phyloP scores from a whole-genome alignment of 2,113 vertebrate genomes.

The Cepphus grylle region DNA sequence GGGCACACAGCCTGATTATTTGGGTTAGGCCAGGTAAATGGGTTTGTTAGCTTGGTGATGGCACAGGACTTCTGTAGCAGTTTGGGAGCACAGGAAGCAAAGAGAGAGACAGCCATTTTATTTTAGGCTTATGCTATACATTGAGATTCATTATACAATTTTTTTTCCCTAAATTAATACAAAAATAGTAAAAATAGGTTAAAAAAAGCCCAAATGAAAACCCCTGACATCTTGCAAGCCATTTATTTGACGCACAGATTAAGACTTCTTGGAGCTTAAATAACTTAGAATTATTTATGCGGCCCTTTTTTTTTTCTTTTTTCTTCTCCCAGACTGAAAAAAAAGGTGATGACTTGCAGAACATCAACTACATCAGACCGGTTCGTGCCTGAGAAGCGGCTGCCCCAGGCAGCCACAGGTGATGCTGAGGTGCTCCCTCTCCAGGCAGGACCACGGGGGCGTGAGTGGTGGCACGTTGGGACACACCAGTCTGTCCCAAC shows the following conservation, averaged over 20 bases:
- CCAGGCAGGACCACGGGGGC: neutral
- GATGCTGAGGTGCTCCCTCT: slow-evolving; percentile 1
- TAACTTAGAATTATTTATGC: slow-evolving; percentile 1
- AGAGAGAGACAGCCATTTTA: slow-evolving; percentile 67
- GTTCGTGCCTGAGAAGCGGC: neutral
- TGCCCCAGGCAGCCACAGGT: neutral
- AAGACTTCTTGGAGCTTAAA: slow-evolving; percentile 49
- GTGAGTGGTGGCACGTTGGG: neutral
- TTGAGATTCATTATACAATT: slow-evolving; percentile 64
- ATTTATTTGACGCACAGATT: slow-evolving; percentile 36
- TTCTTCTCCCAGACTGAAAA: neutral
- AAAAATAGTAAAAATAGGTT: slow-evolving; percentile 70
- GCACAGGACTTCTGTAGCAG: neutral
- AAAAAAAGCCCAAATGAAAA: slow-evolving; percentile 51
- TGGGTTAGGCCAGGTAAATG: neutral
- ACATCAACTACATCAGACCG: neutral
- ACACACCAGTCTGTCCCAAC: neutral
- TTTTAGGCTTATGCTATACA: slow-evolving; percentile 68
- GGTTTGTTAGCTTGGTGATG: neutral
- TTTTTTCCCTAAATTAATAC: slow-evolving; percentile 59
- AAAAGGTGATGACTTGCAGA: slow-evolving; percentile 28
- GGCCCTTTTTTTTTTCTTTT: neutral
- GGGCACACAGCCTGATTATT: neutral
- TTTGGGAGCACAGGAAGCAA: slow-evolving; percentile 61
- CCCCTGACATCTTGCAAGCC: slow-evolving; percentile 66